Base-by-base conservation (phyloP, 2,888 invertebrate genomes). In the Hermodice carunculata region DNA sequence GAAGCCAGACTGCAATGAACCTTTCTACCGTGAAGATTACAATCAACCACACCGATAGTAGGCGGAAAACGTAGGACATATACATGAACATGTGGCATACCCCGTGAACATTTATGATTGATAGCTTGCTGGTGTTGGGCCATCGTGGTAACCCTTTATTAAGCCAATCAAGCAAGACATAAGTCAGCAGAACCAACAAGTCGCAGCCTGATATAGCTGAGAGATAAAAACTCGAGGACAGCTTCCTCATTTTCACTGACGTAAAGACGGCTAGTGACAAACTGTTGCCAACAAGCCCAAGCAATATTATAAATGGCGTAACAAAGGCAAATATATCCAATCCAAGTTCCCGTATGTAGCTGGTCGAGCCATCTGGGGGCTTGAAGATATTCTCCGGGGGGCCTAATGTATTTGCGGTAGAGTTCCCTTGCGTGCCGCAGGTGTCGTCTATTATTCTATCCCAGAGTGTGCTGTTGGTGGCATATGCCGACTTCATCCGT, bases 181-280 rank as follows among this genome's bases (percentile, higher is more conserved):
- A 84, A 46, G 93, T 88, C 2, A 93, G 83, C 22, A 90, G 90
- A 0, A 91, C 78, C 26, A 94, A 85, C 73, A 93, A 92, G 4
- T 93, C 88, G 0, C 92, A 92, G 81, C 94, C 94, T 67, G 94
- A 93, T 54, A 95, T 84, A 0, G 92, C 92, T 0, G 93, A 90
- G 67, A 95, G 86, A 82, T 95, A 95, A 73, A 91, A 91, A 70
- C 92, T 92, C 0, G 94, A 93, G 0, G 94, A 92, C 19, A 82
- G 73, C 31, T 76, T 76, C 17, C 92, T 89, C 66, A 91, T 89
- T 34, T 91, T 88, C 60, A 93, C 87, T 68, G 92, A 92, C 43
- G 92, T 91, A 79, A 95, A 94, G 0, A 94, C 92, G 31, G 54
- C 34, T 28, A 70, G 43, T 3, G 65, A 68, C 46, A 63, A 52